Conservation (phyloP, 2,797 vertebrate genomes). For the Helicolenus hilgendorfi region DNA sequence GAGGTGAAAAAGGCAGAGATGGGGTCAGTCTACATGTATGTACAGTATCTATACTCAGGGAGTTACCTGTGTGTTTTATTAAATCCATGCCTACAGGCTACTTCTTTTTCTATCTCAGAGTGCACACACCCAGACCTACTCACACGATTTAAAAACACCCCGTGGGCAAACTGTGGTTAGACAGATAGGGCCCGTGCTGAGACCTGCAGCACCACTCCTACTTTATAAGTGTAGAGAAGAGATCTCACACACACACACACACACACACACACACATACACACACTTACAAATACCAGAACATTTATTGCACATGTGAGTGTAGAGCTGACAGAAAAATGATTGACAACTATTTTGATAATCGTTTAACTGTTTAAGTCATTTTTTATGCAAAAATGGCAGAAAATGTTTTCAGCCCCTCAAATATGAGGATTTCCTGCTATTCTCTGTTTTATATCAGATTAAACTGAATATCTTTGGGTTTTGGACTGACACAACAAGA, state of each 20-base stretch:
- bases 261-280: not conserved
- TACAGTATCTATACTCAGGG: not conserved
- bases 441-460: no score
- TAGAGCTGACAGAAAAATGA: no score
- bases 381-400: no score
- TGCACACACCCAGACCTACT: slow-evolving; percentile 45
- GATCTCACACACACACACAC: not conserved
- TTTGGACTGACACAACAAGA: no score
- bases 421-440: no score
- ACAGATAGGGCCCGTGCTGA: slow-evolving; percentile 58
- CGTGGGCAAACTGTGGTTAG: slow-evolving; percentile 47
- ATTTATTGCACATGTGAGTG: not conserved
- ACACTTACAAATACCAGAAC: no score
- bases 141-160: slow-evolving; percentile 63
- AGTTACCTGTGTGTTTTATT: slow-evolving; percentile 35
- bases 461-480: no score
- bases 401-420: no score
- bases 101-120: slow-evolving; percentile 53
- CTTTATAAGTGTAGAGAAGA: slow-evolving; percentile 9
- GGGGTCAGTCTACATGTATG: slow-evolving; percentile 12
- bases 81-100: slow-evolving; percentile 62
- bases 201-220: slow-evolving; percentile 61
- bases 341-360: no score
- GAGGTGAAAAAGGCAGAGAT: slow-evolving; percentile 30
- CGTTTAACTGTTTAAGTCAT: no score